Evolutionary conservation across 1,140 invertebrate species (phyloP).

Genomic region (Reticulitermes speratus): DNA sequence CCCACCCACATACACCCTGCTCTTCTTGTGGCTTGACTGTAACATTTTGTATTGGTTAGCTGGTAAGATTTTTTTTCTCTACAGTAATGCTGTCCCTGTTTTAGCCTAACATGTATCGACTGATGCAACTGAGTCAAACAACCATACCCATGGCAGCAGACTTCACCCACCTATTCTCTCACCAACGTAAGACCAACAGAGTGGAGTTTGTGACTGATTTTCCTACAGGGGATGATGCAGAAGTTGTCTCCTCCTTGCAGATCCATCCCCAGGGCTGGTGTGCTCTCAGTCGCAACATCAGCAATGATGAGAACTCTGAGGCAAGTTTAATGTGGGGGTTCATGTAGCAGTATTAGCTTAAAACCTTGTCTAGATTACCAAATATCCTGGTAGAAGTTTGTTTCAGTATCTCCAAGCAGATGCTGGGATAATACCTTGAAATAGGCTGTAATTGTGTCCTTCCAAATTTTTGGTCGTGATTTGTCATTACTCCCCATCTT

Average conservation of each 20-base stretch:
- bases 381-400: no score
- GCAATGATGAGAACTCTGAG: slow-evolving; percentile 80
- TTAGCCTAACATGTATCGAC: slow-evolving; percentile 82
- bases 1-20: no score
- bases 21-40: no score
- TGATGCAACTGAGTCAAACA: slow-evolving; percentile 83
- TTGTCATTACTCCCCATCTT: no score
- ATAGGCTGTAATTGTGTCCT: no score
- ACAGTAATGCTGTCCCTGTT: slow-evolving; percentile 40
- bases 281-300: slow-evolving; percentile 83
- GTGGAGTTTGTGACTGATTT: slow-evolving; percentile 90
- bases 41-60: no score
- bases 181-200: slow-evolving; percentile 71
- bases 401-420: no score
- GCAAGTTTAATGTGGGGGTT: slow-evolving; percentile 46
- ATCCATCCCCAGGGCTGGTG: slow-evolving; percentile 91
- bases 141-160: slow-evolving; percentile 73
- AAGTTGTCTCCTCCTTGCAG: slow-evolving; percentile 85
- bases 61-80: no score
- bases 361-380: no score
- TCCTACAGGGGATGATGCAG: slow-evolving; percentile 79
- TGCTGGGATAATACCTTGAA: no score
- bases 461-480: no score
- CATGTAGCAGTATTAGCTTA: no score
- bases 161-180: slow-evolving; percentile 79